Percentiles rank a stretch among this genome's conserved stretches.
Evolutionary conservation across 2,888 invertebrate species (phyloP).

Genomic region (Andrena flavipes): DNA sequence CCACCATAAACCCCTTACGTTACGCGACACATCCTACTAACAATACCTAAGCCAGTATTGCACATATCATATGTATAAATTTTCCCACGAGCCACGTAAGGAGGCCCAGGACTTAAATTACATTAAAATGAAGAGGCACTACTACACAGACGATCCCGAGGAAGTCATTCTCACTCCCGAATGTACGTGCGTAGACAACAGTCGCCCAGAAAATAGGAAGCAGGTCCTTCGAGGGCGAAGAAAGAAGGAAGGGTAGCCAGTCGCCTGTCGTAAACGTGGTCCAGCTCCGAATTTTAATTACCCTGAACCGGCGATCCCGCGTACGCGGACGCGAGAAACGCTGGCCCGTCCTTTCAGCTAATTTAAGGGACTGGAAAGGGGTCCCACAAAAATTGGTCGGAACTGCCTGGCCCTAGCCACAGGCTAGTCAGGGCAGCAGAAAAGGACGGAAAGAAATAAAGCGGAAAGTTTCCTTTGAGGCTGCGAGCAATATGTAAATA

Average conservation of each 20-base stretch:
- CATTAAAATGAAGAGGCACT: neutral
- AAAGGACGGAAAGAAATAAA: conserved; percentile 61
- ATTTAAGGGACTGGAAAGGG: conserved; percentile 41
- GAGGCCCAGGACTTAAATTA: neutral
- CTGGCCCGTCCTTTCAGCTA: conserved; percentile 31
- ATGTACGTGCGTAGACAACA: neutral
- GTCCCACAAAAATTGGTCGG: conserved; percentile 45
- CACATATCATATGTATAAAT: no score
- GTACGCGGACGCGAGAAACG: conserved; percentile 32
- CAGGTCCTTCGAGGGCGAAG: neutral
- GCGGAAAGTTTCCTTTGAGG: conserved; percentile 70
- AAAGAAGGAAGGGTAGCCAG: conserved; percentile 3
- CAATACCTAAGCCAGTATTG: no score
- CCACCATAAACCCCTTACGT: no score
- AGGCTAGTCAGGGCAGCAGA: conserved; percentile 47
- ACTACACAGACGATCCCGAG: neutral
- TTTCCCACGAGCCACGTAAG: no score
- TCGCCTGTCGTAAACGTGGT: neutral
- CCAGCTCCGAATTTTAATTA: conserved; percentile 49
- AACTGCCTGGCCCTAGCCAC: conserved; percentile 46
- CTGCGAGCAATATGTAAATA: conserved; percentile 81
- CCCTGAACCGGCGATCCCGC: conserved; percentile 13
- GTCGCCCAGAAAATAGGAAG: neutral
- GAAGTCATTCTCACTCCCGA: neutral
- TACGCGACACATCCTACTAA: no score